These are phyloP conservation scores for Trachelus stipa DNA, from an alignment of 2,888 invertebrate species.

Conservation along the genomic window DNA sequence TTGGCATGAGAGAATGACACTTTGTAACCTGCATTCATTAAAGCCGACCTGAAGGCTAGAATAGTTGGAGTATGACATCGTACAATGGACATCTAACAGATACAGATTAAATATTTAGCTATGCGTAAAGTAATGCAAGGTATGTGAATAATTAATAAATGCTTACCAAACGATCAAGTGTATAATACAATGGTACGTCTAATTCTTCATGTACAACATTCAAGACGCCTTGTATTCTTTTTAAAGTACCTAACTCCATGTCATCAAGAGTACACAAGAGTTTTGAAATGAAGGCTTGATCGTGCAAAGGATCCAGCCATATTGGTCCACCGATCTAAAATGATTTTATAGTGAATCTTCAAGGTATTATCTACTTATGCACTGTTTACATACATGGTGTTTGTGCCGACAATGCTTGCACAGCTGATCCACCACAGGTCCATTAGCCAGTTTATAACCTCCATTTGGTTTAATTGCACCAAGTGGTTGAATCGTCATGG, in stretches of 20 bases:
- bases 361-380: constrained; percentile 16
- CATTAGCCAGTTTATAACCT: constrained; percentile 75
- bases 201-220: constrained; percentile 87
- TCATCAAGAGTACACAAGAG: constrained; percentile 68
- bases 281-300: constrained; percentile 78
- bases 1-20: constrained; percentile 94
- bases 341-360: constrained; percentile 18
- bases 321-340: constrained; percentile 91
- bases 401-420: constrained; percentile 83
- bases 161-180: constrained; percentile 73
- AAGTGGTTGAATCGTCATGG: constrained; percentile 80
- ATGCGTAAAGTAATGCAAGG: neutral
- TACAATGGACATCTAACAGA: constrained; percentile 54
- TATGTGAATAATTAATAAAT: neutral
- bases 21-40: constrained; percentile 88
- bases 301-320: constrained; percentile 91
- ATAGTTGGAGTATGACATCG: constrained; percentile 56
- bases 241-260: constrained; percentile 74
- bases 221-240: constrained; percentile 84
- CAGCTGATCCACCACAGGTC: constrained; percentile 74
- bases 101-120: neutral
- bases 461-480: constrained; percentile 74
- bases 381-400: constrained; percentile 74
- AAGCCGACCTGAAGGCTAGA: constrained; percentile 79
- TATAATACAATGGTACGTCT: constrained; percentile 89